Percentiles rank a stretch among this genome's conserved stretches.
Evolutionary conservation across 1,140 invertebrate genomes (phyloP).

Genomic region (Medauroidea extradentata): DNA sequence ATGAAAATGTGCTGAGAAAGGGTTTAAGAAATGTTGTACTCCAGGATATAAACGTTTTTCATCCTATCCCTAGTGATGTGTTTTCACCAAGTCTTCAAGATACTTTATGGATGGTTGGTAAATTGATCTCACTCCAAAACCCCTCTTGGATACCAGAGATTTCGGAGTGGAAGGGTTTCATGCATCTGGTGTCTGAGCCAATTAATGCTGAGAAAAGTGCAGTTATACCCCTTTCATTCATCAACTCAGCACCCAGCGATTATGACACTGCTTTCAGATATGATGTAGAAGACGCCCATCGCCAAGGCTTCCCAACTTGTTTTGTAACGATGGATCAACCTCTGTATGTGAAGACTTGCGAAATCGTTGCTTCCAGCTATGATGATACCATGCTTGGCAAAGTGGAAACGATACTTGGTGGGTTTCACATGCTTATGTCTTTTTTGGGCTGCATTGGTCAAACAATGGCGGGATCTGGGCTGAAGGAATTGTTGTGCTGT

Average conservation of each 20-base stretch:
- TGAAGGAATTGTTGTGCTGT: conserved; percentile 33
- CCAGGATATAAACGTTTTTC: not conserved
- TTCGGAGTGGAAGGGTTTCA: conserved; percentile 15
- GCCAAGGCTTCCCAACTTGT: conserved; percentile 15
- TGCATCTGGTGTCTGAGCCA: conserved; percentile 18
- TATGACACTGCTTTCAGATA: conserved; percentile 22
- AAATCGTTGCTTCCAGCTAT: conserved; percentile 15
- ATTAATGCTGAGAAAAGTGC: conserved; percentile 13
- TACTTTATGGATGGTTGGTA: no score
- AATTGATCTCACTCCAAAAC: not conserved
- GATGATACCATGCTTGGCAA: not conserved
- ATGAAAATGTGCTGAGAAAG: not conserved
- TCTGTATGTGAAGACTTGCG: conserved; percentile 31
- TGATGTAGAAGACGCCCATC: conserved; percentile 14
- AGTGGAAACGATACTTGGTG: conserved; percentile 21
- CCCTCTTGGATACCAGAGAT: conserved; percentile 6
- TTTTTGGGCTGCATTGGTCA: conserved; percentile 39
- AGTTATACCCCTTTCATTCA: conserved; percentile 22
- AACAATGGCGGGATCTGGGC: conserved; percentile 38
- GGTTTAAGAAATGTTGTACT: not conserved
- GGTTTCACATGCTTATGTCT: conserved; percentile 41
- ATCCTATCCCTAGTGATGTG: not conserved
- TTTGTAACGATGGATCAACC: conserved; percentile 39
- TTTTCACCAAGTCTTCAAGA: not conserved
- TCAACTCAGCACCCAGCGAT: conserved; percentile 26